Evolutionary conservation across 92 coral and sea anemone species (phyloP).

Genomic region (Epizoanthus rinbou): DNA sequence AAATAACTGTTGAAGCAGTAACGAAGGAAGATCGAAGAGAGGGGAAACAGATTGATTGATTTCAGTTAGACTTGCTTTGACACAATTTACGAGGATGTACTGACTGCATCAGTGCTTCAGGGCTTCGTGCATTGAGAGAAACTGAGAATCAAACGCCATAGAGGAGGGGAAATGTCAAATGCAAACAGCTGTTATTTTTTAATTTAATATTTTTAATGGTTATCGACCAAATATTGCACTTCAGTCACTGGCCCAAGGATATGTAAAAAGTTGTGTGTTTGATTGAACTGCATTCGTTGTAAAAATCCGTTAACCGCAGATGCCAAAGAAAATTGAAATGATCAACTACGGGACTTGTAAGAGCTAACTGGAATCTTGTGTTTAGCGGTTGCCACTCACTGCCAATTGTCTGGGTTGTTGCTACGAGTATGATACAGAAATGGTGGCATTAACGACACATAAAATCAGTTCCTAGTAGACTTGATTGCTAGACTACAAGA

Average conservation of each 20-base stretch:
- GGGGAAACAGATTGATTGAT: neutral
- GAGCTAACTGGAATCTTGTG: no score
- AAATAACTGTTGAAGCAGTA: neutral
- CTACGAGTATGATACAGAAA: no score
- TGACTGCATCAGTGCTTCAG: neutral
- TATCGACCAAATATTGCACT: neutral
- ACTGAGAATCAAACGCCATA: neutral
- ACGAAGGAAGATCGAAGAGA: neutral
- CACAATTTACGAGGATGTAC: neutral
- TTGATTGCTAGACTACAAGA: neutral
- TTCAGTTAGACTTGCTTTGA: neutral
- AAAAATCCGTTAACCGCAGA: no score
- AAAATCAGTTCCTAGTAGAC: neutral
- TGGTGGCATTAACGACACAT: neutral
- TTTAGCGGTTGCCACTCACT: no score
- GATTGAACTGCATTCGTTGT: no score
- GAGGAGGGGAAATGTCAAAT: slow-evolving; percentile 8
- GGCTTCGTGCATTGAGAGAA: neutral
- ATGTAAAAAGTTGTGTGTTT: neutral
- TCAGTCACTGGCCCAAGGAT: neutral
- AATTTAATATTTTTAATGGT: no score
- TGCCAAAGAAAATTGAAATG: no score
- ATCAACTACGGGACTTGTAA: no score
- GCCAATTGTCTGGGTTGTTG: no score
- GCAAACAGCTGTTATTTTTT: no score